phyloP scores from a whole-genome alignment of 2,888 invertebrate species.

The Troilus luridus region DNA sequence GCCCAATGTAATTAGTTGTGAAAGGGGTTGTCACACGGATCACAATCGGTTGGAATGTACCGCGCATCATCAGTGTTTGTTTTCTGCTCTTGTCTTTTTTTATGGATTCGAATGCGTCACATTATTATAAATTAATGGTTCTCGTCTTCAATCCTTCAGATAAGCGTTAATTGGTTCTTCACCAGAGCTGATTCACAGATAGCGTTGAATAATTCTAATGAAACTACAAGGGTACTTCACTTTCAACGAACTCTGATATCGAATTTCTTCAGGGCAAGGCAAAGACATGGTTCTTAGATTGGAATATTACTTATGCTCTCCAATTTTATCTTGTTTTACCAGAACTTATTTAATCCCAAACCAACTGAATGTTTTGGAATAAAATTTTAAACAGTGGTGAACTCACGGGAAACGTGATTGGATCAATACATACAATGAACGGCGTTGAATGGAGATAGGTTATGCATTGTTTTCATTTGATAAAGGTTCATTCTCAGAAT shows the following conservation, averaged over 20 bases:
- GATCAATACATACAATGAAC: no score
- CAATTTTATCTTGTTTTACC: no score
- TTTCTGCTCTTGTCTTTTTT: not conserved
- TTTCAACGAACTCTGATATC: not conserved
- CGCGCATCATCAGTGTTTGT: not conserved
- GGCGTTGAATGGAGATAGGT: no score
- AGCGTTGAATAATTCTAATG: not conserved
- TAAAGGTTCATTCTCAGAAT: no score
- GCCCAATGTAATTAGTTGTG: slow-evolving; percentile 1
- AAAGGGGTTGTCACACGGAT: slow-evolving; percentile 21
- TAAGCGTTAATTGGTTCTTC: slow-evolving; percentile 10
- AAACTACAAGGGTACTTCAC: slow-evolving; percentile 7
- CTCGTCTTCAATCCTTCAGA: not conserved
- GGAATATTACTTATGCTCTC: no score
- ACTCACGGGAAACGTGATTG: no score
- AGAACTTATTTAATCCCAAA: no score
- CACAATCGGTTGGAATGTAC: slow-evolving; percentile 32
- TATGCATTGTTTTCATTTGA: no score
- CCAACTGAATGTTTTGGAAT: no score
- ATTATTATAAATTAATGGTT: slow-evolving; percentile 31
- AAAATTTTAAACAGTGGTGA: no score
- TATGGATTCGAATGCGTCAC: slow-evolving; percentile 35
- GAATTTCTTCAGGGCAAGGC: not conserved
- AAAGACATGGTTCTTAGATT: not conserved
- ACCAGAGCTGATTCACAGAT: not conserved